Evolutionary conservation across 2,797 vertebrate species (phyloP), one percentile per base, ranked within the genome.

Genomic region (Sebastes steindachneri): DNA sequence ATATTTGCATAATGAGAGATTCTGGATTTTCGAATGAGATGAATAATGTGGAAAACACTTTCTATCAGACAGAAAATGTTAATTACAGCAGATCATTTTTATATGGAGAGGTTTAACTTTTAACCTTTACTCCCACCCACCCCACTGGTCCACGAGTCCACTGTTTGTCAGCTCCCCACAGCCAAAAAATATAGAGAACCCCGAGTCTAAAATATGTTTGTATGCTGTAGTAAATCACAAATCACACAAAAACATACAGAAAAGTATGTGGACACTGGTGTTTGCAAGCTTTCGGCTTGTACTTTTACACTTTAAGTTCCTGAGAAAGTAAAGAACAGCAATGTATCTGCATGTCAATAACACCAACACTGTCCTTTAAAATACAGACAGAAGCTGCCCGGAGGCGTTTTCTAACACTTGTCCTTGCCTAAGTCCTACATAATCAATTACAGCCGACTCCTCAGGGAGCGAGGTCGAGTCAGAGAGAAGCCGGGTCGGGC

Each of bases 371-470:
- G 35, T 76, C 26, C 65, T 84, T 84, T 31, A 12, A 76, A 76
- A 65, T 26, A 33, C 35, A n/a, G 54, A 77, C 54, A 72, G 21
- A 71, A 65, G 15, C 17, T 41, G 79, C 37, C 19, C 19, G 0
- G 60, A 26, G 57, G 63, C 2, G 4, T 68, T 83, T 12, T 71
- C 28, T 33, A 67, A 60, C 28, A 66, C 23, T 59, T 68, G 25
- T 58, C 54, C 79, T 64, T 55, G 10, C 54, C 8, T 11, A 53
- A 65, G 37, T 26, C 67, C 19, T 0, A 1, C 75, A 35, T 68
- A 81, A 73, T 86, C 63, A 72, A 69, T 51, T 66, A 35, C 35
- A 15, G 10, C 60, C 1, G 23, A 58, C 48, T 83, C 72, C 23
- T 54, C 11, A 0, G 7, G 59, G 26, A 66, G 17, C 0, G 4